These are phyloP conservation scores for Cisticola juncidis DNA, from an alignment of 2,113 vertebrate genomes.

Conservation along the genomic window DNA sequence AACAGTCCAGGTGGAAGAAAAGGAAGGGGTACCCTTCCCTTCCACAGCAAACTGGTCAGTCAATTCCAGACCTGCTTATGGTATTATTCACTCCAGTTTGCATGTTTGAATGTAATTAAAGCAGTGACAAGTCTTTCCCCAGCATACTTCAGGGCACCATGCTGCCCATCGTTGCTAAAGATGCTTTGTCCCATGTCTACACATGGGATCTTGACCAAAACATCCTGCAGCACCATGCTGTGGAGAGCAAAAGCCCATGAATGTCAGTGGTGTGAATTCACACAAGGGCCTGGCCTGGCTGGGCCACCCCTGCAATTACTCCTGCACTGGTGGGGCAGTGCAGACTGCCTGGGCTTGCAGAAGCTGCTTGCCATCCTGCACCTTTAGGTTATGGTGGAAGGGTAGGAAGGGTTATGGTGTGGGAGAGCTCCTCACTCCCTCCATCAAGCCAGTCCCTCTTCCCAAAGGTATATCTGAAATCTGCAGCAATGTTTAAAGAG, in stretches of 20 bases:
- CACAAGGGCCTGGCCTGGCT: not conserved
- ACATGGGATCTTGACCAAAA: not conserved
- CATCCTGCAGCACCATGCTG: not conserved
- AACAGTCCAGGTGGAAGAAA: not conserved
- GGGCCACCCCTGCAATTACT: not conserved
- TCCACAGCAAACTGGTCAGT: not conserved
- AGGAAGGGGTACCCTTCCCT: not conserved
- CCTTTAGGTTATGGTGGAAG: too few species aligned
- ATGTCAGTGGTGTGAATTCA: not conserved
- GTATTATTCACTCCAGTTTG: not conserved
- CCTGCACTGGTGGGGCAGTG: rapidly evolving
- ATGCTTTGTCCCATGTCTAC: not conserved
- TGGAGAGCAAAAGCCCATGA: not conserved
- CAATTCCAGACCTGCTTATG: not conserved
- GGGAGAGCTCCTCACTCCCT: not conserved
- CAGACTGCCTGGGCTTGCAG: rapidly evolving
- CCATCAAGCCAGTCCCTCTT: not conserved
- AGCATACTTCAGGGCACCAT: not conserved
- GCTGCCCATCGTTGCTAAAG: not conserved
- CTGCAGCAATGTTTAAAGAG: not conserved
- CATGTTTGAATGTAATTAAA: not conserved
- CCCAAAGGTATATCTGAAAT: not conserved
- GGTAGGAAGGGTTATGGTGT: not conserved
- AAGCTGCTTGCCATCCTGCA: not conserved
- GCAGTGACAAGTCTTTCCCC: not conserved